phyloP scores from a whole-genome alignment of 2,888 invertebrate genomes.

The Rugalucina vietnamica region DNA sequence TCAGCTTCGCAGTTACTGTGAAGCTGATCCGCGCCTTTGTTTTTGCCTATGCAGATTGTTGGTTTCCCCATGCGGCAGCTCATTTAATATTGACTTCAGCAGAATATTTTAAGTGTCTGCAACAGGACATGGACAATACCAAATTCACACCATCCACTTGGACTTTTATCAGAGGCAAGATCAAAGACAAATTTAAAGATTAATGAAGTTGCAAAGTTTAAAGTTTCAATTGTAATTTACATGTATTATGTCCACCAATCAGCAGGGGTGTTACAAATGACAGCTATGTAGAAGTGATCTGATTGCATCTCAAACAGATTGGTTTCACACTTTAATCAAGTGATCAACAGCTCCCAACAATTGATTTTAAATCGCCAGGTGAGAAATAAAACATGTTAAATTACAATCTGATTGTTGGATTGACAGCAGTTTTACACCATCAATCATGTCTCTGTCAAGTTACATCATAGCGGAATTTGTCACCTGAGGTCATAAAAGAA shows the following conservation, averaged over 20 bases:
- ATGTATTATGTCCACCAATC: background rate
- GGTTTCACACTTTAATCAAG: constrained; percentile 3
- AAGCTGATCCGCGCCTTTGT: no score
- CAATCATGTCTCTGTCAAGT: background rate
- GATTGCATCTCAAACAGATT: background rate
- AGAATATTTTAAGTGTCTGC: no score
- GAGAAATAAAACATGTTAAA: background rate
- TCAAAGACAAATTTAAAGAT: no score
- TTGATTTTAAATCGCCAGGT: background rate
- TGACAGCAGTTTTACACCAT: background rate
- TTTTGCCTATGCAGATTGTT: no score
- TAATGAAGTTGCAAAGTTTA: background rate
- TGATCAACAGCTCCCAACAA: background rate
- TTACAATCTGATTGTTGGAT: background rate
- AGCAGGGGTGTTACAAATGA: background rate
- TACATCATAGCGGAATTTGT: background rate
- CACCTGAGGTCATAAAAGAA: background rate
- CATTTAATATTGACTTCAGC: no score
- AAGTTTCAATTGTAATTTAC: background rate
- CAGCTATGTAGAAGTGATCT: background rate
- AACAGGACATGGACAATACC: no score
- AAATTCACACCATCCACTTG: no score
- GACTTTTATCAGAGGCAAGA: no score
- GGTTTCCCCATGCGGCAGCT: no score
- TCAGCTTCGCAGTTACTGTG: no score